Evolutionary conservation across 2,888 invertebrate species (phyloP).

Genomic region (Therioaphis trifolii): DNA sequence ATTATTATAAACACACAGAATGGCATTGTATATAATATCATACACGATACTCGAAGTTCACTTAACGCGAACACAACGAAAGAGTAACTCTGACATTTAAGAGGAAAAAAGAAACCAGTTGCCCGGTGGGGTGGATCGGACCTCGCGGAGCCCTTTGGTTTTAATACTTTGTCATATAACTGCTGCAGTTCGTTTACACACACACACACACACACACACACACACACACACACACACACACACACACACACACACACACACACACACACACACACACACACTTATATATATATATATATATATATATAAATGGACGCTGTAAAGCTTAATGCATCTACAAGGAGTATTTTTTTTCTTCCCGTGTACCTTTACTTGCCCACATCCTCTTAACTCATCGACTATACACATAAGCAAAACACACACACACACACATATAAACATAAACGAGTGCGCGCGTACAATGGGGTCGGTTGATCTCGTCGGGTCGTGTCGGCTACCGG

Average conservation of each 20-base stretch:
- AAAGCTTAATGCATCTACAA: neutral
- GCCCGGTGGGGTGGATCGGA: neutral
- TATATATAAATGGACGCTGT: neutral
- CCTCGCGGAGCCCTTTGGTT: conserved; percentile 19
- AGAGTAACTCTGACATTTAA: neutral
- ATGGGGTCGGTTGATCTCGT: conserved; percentile 42
- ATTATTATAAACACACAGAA: no score
- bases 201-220: neutral
- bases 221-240: neutral
- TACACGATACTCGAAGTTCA: no score
- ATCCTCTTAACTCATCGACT: neutral
- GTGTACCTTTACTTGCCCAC: conserved; percentile 25
- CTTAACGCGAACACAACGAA: no score
- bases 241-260: neutral
- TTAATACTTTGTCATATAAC: conserved; percentile 51
- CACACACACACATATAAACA: neutral
- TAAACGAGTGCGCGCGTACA: neutral
- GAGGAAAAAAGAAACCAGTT: conserved; percentile 35
- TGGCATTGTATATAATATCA: no score
- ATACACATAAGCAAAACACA: neutral
- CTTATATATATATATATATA: no score
- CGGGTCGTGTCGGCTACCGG: conserved; percentile 53
- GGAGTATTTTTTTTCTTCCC: neutral
- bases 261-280: no score
- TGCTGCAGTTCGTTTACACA: neutral